Evolutionary conservation across 2,888 invertebrate genomes (phyloP).

Genomic region (Drosophila neotestacea): DNA sequence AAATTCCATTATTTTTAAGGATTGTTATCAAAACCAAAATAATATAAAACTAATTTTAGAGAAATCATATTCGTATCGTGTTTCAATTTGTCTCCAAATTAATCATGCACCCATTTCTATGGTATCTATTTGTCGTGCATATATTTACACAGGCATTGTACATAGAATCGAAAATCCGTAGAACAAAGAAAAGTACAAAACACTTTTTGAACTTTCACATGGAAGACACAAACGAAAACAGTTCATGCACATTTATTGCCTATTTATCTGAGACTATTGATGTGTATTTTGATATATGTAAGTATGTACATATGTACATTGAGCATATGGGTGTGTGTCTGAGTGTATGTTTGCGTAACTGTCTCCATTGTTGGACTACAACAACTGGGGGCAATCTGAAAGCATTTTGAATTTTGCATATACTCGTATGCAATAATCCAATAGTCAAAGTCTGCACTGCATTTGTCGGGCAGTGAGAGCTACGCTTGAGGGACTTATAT

Average conservation of each 20-base stretch:
- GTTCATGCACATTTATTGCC: constrained; percentile 72
- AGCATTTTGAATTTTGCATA: constrained; percentile 46
- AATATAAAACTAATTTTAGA: too few species aligned
- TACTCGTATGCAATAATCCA: constrained; percentile 38
- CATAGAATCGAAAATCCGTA: constrained; percentile 9
- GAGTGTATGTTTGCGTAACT: background rate
- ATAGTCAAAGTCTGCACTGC: constrained; percentile 34
- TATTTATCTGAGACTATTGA: constrained; percentile 64
- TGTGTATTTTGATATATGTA: constrained; percentile 22
- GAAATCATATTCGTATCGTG: background rate
- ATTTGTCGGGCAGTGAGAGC: constrained; percentile 9
- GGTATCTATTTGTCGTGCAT: background rate
- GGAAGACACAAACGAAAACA: constrained; percentile 37
- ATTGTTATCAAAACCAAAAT: too few species aligned
- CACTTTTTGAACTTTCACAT: constrained; percentile 52
- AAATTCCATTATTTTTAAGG: too few species aligned
- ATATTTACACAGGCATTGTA: constrained; percentile 41
- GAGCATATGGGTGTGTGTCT: constrained; percentile 3
- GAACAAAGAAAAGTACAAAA: constrained; percentile 27
- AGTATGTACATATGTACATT: background rate
- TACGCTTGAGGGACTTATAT: constrained; percentile 32
- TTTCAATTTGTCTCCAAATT: background rate
- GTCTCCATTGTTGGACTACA: constrained; percentile 31
- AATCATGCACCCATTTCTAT: background rate
- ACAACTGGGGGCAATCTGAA: constrained; percentile 23